Evolutionary conservation across 2,888 invertebrate genomes (phyloP).

Genomic region (Andricus quercusramuli): DNA sequence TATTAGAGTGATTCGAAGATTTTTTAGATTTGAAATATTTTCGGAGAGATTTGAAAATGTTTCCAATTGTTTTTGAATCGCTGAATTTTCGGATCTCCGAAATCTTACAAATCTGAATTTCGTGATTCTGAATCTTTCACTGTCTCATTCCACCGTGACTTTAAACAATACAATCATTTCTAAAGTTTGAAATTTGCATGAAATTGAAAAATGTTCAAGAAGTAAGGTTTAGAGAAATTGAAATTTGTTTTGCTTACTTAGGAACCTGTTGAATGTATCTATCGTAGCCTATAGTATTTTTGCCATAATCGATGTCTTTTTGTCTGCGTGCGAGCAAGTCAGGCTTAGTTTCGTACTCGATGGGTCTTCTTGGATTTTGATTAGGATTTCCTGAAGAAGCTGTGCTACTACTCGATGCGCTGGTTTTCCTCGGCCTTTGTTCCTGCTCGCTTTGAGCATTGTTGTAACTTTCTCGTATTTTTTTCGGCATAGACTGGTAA

Average conservation of each 20-base stretch:
- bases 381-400: conserved; percentile 61
- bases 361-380: conserved; percentile 56
- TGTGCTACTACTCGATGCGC: conserved; percentile 72
- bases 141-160: no score
- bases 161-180: no score
- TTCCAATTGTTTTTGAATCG: no score
- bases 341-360: conserved; percentile 86
- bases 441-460: conserved; percentile 49
- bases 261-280: conserved; percentile 86
- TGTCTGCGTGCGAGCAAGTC: conserved; percentile 87
- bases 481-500: conserved; percentile 27
- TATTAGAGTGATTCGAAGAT: no score
- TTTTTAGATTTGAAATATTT: no score
- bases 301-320: conserved; percentile 97
- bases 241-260: conserved; percentile 80
- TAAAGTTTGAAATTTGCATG: no score
- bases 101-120: no score
- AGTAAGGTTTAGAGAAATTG: neutral
- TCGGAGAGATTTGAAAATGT: no score
- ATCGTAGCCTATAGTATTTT: conserved; percentile 93
- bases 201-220: neutral
- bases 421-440: conserved; percentile 68
- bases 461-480: conserved; percentile 18
- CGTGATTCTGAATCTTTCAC: no score
- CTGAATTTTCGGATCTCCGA: no score